Conservation (phyloP, 2,797 vertebrate genomes). For the Syngnathus acus region DNA sequence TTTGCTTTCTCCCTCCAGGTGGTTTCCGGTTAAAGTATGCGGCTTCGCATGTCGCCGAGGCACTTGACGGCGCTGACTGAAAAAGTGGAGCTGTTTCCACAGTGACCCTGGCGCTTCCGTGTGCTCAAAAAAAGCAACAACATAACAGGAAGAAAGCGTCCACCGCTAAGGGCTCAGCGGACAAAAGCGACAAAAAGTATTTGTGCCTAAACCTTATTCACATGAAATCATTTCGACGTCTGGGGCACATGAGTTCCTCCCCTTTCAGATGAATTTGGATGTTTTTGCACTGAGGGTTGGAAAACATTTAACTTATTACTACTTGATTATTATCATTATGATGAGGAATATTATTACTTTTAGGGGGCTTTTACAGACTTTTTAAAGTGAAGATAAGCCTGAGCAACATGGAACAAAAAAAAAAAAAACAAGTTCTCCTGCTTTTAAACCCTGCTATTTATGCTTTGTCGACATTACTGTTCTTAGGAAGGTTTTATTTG, state of each 20-base stretch:
- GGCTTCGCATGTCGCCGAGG: slow-evolving; percentile 82
- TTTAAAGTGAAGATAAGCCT: slow-evolving; percentile 22
- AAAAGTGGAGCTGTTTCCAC: slow-evolving; percentile 11
- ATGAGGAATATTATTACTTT: too few species aligned
- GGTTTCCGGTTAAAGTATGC: slow-evolving; percentile 90
- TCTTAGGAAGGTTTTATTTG: slow-evolving; percentile 20
- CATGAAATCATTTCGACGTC: slow-evolving; percentile 21
- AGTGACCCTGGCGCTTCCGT: slow-evolving; percentile 11
- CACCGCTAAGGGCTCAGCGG: slow-evolving; percentile 29
- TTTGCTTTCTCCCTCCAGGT: slow-evolving; percentile 63
- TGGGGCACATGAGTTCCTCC: slow-evolving; percentile 13
- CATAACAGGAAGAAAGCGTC: neutral
- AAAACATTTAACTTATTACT: slow-evolving; percentile 58
- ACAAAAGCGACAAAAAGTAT: slow-evolving; percentile 26
- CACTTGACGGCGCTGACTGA: slow-evolving; percentile 87
- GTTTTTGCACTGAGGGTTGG: slow-evolving; percentile 72
- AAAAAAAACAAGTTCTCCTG: neutral
- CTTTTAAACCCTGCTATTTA: slow-evolving; percentile 51
- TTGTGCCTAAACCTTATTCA: slow-evolving; percentile 47
- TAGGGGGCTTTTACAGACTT: slow-evolving; percentile 24
- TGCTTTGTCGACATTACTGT: slow-evolving; percentile 40
- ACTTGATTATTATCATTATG: slow-evolving; percentile 22
- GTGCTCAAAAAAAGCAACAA: slow-evolving; percentile 13
- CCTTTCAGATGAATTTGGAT: slow-evolving; percentile 42
- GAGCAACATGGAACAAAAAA: slow-evolving; percentile 7